Evolutionary conservation across 2,888 invertebrate genomes (phyloP), one percentile per base, ranked within the genome.

Genomic region (Drepanosiphum platanoidis): DNA sequence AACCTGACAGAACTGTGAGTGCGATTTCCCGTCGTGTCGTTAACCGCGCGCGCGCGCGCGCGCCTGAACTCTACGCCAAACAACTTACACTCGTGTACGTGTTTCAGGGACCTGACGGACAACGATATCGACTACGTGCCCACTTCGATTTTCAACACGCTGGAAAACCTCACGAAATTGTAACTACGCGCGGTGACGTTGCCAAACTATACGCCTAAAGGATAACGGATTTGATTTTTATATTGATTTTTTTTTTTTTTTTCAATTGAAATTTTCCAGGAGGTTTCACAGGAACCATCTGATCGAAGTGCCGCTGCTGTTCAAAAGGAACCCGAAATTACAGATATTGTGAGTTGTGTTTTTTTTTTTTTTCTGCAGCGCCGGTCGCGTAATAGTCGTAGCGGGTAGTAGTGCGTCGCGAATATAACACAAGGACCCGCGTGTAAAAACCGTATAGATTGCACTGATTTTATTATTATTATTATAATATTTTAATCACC

Each of bases 71-170:
- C n/a, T 61, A 84, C 46, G 74, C 77, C 77, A 84, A 70, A 66
- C 61, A 72, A 72, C 18, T 39, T 30, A n/a, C 71, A 7, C 27
- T n/a, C 36, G 27, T 77, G 84, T 77, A 77, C 11, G 5, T n/a
- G n/a, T 75, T 86, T 87, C 91, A 77, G 93, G 46, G 91, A 95
- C 89, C 91, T 95, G 88, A 95, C 94, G 87, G 93, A 94, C 88
- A 95, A 95, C 89, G 92, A 92, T 86, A 91, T 95, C 34, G 93
- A 93, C 88, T 92, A 92, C 88, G 89, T 95, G 39, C 93, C 94
- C 0, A 90, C 92, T 3, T 91, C 92, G 2, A 91, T 94, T 86
- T 95, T 95, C 88, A 92, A 92, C 87, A 91, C 92, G 15, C 90
- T 94, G 78, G 91, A 91, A 87, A 93, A 92, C 88, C 89, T 94